A percentile compares a stretch with the other conserved stretches of the same genome.
Conservation (phyloP, 1,140 invertebrate species). For the Drosophila nigrodunni region DNA sequence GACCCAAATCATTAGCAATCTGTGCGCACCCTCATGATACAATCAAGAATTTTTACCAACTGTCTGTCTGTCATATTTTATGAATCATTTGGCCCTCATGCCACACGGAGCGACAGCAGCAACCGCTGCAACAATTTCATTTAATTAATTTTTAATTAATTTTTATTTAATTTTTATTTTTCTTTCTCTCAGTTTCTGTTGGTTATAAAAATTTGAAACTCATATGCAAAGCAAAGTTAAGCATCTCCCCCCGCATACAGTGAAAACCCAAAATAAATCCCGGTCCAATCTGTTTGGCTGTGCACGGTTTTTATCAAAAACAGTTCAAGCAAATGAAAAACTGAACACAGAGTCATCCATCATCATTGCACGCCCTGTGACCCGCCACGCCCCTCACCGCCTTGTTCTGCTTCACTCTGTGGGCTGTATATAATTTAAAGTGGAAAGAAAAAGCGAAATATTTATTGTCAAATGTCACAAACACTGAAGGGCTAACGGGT, state of each 20-base stretch:
- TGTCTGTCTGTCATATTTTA: conserved; percentile 66
- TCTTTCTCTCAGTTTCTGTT: conserved; percentile 23
- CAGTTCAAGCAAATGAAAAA: conserved; percentile 65
- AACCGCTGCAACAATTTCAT: conserved; percentile 64
- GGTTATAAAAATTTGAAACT: conserved; percentile 44
- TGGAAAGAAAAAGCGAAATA: conserved; percentile 37
- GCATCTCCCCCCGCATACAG: conserved; percentile 19
- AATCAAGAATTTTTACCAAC: conserved; percentile 39
- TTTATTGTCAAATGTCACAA: conserved; percentile 79
- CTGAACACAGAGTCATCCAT: conserved; percentile 72
- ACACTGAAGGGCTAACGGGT: conserved; percentile 33
- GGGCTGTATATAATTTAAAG: conserved; percentile 61
- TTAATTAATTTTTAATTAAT: conserved; percentile 81
- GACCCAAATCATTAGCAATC: conserved; percentile 64
- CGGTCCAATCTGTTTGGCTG: conserved; percentile 53
- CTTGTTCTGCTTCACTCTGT: conserved; percentile 16
- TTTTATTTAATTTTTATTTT: conserved; percentile 71
- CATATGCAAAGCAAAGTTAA: conserved; percentile 60
- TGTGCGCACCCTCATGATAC: conserved; percentile 54
- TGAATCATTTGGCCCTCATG: conserved; percentile 68
- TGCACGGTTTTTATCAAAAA: conserved; percentile 54
- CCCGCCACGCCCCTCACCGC: conserved; percentile 20
- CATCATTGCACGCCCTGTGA: conserved; percentile 65
- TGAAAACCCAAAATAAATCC: conserved; percentile 65
- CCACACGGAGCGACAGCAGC: conserved; percentile 17